A percentile compares a stretch with the other conserved stretches of the same genome.
Evolutionary conservation across 2,797 vertebrate species (phyloP).

Genomic region (Phalanger gymnotis): DNA sequence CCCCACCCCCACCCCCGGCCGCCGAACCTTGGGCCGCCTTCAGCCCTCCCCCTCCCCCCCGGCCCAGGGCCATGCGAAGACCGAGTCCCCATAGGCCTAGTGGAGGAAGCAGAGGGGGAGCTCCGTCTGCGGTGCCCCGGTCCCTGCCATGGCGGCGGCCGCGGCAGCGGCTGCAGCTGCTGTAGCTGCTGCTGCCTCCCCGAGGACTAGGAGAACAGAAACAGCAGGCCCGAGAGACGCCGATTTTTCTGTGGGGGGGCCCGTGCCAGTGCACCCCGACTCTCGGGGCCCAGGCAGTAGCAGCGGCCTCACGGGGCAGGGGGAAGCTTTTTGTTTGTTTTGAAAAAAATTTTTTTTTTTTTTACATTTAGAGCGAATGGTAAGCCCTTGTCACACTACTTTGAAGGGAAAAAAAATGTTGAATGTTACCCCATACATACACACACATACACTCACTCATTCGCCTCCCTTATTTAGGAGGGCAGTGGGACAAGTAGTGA

Average conservation of each 20-base stretch:
- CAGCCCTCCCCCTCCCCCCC: conserved; percentile 39
- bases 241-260: conserved; percentile 20
- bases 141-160: conserved; percentile 50
- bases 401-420: background rate
- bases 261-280: background rate
- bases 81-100: conserved; percentile 72
- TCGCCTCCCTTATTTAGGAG: no score
- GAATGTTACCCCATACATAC: background rate
- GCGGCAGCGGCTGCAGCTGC: conserved; percentile 16
- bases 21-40: conserved; percentile 33
- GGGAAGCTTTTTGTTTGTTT: background rate
- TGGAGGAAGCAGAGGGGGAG: conserved; percentile 14
- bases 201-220: conserved; percentile 57
- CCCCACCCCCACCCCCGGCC: background rate
- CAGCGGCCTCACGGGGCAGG: background rate
- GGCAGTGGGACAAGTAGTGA: background rate
- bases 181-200: conserved; percentile 56
- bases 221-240: conserved; percentile 63
- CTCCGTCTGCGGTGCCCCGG: conserved; percentile 50
- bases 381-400: background rate
- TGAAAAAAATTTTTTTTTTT: background rate
- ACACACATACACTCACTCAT: no score
- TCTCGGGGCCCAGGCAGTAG: background rate
- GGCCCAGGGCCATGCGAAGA: conserved; percentile 62
- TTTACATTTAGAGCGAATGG: background rate